phyloP scores from a whole-genome alignment of 1,140 invertebrate species.

The Magallana gigas region DNA sequence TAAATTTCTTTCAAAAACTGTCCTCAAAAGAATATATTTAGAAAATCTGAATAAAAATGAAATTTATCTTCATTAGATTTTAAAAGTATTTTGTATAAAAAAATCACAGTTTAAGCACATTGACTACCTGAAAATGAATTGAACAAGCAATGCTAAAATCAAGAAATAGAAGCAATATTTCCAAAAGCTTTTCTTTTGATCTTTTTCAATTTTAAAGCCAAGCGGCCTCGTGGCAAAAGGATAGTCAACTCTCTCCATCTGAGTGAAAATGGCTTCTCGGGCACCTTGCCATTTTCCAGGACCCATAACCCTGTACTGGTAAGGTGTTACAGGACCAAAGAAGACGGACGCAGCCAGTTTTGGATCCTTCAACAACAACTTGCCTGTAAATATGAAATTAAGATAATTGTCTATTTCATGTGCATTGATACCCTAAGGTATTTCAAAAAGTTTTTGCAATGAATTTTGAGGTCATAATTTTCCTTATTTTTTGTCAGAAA shows the following conservation, averaged over 20 bases:
- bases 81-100: too few species aligned
- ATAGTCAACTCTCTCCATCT: slow-evolving; percentile 61
- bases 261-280: slow-evolving; percentile 70
- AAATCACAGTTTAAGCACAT: too few species aligned
- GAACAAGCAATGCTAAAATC: not conserved
- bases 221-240: slow-evolving; percentile 63
- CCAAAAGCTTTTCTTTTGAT: slow-evolving; percentile 3
- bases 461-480: too few species aligned
- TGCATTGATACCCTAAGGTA: too few species aligned
- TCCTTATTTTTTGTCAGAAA: too few species aligned
- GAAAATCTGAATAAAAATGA: too few species aligned
- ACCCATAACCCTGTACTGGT: slow-evolving; percentile 79
- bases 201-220: slow-evolving; percentile 11
- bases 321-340: slow-evolving; percentile 78
- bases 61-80: too few species aligned
- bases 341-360: slow-evolving; percentile 69
- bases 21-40: too few species aligned
- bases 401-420: too few species aligned
- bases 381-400: slow-evolving; percentile 47
- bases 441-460: too few species aligned
- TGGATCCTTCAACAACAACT: slow-evolving; percentile 71
- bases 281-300: slow-evolving; percentile 78
- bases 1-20: too few species aligned
- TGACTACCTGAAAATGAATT: not conserved
- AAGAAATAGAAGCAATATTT: not conserved